Evolutionary conservation across 2,113 vertebrate species (phyloP).

Genomic region (Chitala chitala): DNA sequence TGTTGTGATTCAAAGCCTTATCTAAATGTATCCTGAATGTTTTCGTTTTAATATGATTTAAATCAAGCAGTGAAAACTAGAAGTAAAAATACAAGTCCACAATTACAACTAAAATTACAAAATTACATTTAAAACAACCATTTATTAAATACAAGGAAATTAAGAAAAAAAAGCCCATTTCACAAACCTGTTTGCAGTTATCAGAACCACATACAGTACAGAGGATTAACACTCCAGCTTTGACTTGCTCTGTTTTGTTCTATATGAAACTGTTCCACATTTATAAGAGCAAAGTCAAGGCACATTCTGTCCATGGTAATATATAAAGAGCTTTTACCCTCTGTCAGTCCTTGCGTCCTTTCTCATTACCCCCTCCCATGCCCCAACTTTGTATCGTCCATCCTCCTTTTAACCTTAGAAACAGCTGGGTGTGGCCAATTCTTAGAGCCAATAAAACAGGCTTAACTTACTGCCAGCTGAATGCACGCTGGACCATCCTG

Average conservation of each 20-base stretch:
- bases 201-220: constrained; percentile 49
- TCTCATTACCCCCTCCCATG: neutral
- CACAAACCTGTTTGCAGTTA: constrained; percentile 49
- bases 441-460: neutral
- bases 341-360: neutral
- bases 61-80: constrained; percentile 24
- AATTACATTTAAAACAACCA: no score
- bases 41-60: constrained; percentile 14
- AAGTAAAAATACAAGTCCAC: constrained; percentile 22
- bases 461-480: constrained; percentile 75
- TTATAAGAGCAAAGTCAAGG: constrained; percentile 49
- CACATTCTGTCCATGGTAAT: constrained; percentile 38
- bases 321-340: constrained; percentile 52
- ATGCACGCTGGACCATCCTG: constrained; percentile 81
- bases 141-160: constrained; percentile 78
- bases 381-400: neutral
- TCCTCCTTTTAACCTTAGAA: neutral
- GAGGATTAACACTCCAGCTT: constrained; percentile 51
- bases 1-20: constrained; percentile 47
- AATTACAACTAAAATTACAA: constrained; percentile 56
- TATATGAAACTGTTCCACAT: constrained; percentile 43
- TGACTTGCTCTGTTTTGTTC: constrained; percentile 32
- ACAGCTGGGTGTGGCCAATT: neutral
- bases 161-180: constrained; percentile 56
- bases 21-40: constrained; percentile 29